Evolutionary conservation across 2,797 vertebrate species (phyloP).

Genomic region (Scomberomorus guttatus): DNA sequence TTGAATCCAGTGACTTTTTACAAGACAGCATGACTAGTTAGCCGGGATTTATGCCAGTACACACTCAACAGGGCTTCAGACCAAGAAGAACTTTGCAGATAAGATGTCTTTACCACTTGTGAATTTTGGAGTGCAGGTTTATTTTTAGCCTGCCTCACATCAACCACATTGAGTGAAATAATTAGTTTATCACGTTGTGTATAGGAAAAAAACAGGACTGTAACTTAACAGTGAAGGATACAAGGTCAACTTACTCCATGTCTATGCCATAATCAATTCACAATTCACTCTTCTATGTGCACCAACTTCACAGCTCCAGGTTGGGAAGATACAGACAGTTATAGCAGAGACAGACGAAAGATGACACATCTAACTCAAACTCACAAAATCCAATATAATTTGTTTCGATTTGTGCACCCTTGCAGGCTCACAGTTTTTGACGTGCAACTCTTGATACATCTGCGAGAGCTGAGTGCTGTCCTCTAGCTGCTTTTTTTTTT

Average conservation of each 20-base stretch:
- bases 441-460: not conserved
- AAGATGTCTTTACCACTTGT: constrained; percentile 43
- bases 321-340: not conserved
- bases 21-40: constrained; percentile 4
- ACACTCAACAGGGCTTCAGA: constrained; percentile 44
- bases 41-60: constrained; percentile 27
- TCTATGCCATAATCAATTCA: not conserved
- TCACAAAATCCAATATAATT: no score
- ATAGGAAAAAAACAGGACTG: not conserved
- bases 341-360: not conserved
- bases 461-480: not conserved
- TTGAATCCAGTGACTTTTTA: not conserved
- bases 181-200: constrained; percentile 9
- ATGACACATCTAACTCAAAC: not conserved
- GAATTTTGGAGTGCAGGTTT: constrained; percentile 40
- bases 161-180: constrained; percentile 3
- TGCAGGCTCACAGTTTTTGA: constrained; percentile 2
- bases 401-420: not conserved
- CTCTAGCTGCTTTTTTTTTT: not conserved
- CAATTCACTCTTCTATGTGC: not conserved
- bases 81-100: constrained; percentile 53
- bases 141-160: constrained; percentile 40
- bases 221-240: not conserved
- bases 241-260: not conserved
- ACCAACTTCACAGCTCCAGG: not conserved